Conservation (phyloP, 2,888 invertebrate genomes). For the Eudemis profundana region DNA sequence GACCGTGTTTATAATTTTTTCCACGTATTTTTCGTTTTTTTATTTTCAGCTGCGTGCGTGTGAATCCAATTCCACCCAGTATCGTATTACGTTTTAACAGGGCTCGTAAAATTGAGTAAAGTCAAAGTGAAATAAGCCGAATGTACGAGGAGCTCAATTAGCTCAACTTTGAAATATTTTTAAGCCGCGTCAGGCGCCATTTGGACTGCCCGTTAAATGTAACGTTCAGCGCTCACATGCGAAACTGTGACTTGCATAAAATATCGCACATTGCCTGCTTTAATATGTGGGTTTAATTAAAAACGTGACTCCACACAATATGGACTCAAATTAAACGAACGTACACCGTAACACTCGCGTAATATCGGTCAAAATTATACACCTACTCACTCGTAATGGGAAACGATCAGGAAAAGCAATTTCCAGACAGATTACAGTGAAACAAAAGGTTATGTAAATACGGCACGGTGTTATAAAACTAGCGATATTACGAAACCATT, state of each 20-base stretch:
- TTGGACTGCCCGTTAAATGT: slow-evolving; percentile 47
- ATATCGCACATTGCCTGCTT: slow-evolving; percentile 58
- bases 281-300: slow-evolving; percentile 71
- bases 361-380: slow-evolving; percentile 44
- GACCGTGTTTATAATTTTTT: slow-evolving; percentile 38
- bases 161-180: slow-evolving; percentile 44
- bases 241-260: slow-evolving; percentile 65
- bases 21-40: slow-evolving; percentile 49
- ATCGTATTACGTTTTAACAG: slow-evolving; percentile 38
- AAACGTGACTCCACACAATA: slow-evolving; percentile 69
- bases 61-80: slow-evolving; percentile 30
- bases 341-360: slow-evolving; percentile 37
- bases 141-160: slow-evolving; percentile 41
- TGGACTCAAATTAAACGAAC: slow-evolving; percentile 47
- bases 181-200: slow-evolving; percentile 58
- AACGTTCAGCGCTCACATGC: slow-evolving; percentile 62
- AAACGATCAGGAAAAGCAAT: slow-evolving; percentile 33
- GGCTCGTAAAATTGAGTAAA: slow-evolving; percentile 32
- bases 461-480: slow-evolving; percentile 14
- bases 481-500: slow-evolving; percentile 33
- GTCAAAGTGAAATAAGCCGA: slow-evolving; percentile 40
- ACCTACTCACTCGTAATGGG: slow-evolving; percentile 23
- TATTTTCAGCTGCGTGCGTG: slow-evolving; percentile 28
- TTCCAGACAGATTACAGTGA: slow-evolving; percentile 34
- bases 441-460: slow-evolving; percentile 28